Evolutionary conservation across 2,888 invertebrate genomes (phyloP), one percentile per base, ranked within the genome.

Genomic region (Orthosia incerta): DNA sequence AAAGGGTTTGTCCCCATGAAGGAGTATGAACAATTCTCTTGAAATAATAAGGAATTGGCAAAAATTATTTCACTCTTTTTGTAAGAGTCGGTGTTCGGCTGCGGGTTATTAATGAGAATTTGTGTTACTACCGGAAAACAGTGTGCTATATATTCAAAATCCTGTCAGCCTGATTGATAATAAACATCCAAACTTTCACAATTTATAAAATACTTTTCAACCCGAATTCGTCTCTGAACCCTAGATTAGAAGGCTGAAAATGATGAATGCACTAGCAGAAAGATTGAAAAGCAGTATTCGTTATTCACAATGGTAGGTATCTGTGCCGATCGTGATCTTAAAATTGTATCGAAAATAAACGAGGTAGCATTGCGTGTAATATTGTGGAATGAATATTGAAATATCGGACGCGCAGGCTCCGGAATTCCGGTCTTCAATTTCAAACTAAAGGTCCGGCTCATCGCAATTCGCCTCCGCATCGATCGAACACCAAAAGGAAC

Each of bases 301-400:
- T 20, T 46, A 46, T 26, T 66, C 26, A 61, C 12, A 46, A 26
- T 23, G 4, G 45, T 46, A 45, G 13, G 1, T 18, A 7, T 51
- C 23, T 46, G 53, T 12, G 39, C 39, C n/a, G 23, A 7, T 23
- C 12, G 3, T 53, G 18, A 67, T 48, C 23, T 55, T 23, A 5
- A 39, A 69, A 46, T 50, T 12, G 18, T 15, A 55, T 67, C 7
- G n/a, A 48, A 50, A 46, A 13, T 13, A 46, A 67, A 18, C 20
- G 11, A 45, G 60, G 26, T 31, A 66, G 12, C 16, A 26, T 39
- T 39, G 18, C 48, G 55, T 45, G 20, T 26, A 26, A 67, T 67
- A 68, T 46, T 62, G 46, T n/a, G 45, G 13, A 51, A 51, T 62
- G 16, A 76, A 61, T 69, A 75, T 76, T 76, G 61, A 57, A 55